Conservation (phyloP, 2,797 vertebrate species). For the Paratrypauchen microcephalus region DNA sequence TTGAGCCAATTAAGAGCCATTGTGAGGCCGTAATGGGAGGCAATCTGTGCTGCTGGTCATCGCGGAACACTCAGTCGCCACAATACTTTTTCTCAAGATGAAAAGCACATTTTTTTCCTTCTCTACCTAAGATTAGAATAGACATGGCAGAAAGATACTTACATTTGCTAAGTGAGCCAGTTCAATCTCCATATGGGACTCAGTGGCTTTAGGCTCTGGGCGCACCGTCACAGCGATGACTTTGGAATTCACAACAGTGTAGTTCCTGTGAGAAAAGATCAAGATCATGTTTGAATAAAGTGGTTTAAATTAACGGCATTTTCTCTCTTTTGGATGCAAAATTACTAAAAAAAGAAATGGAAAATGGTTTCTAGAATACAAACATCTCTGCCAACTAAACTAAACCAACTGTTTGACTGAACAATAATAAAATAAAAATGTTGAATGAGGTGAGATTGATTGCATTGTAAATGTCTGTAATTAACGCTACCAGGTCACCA, state of each 20-base stretch:
- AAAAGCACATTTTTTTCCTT: conserved; percentile 1
- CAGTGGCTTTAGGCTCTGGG: conserved; percentile 88
- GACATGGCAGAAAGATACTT: conserved; percentile 62
- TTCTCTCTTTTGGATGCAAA: no score
- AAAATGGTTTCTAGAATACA: no score
- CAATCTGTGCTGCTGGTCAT: conserved; percentile 44
- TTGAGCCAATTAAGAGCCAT: conserved; percentile 67
- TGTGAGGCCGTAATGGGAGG: conserved; percentile 59
- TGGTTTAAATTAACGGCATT: no score
- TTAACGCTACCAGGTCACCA: no score
- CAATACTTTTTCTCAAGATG: conserved; percentile 16
- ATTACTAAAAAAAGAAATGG: no score
- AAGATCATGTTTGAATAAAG: conserved; percentile 12
- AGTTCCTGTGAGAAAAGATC: conserved; percentile 83
- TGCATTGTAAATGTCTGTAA: no score
- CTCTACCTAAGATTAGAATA: no score
- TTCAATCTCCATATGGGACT: conserved; percentile 94
- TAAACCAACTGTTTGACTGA: no score
- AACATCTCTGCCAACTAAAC: no score
- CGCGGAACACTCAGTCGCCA: conserved; percentile 29
- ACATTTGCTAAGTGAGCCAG: conserved; percentile 96
- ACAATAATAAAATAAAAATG: no score
- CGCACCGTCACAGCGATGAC: conserved; percentile 97
- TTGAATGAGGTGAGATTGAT: no score
- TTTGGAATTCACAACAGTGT: conserved; percentile 97